Base-by-base conservation (phyloP, 2,797 vertebrate species). In the Myioborus miniatus region DNA sequence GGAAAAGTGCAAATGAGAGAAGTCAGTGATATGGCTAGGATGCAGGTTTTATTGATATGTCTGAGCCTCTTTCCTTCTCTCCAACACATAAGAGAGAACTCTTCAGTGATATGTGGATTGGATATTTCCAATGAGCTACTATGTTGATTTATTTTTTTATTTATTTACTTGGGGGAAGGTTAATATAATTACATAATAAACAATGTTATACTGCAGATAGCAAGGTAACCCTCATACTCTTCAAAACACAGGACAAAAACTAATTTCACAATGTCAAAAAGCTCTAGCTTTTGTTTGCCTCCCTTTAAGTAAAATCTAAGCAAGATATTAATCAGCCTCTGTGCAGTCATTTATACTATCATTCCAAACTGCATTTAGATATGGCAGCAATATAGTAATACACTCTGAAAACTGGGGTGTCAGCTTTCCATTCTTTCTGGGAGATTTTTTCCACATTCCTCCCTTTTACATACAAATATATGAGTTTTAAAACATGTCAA, bases 401-500 rank as follows among this genome's bases (percentile, higher is more conserved):
- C 30, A 87, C 21, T n/a, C 8, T 63, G 22, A 81, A 86, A 81
- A 82, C 1, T n/a, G 15, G 23, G 36, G 8, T 44, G 39, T 15
- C 53, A 65, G 26, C 22, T 85, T 89, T 89, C 74, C 17, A 58
- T 68, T 87, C 43, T 67, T 15, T 47, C 53, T 50, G 21, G 5
- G n/a, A 87, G 13, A 58, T 19, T 72, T 72, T 76, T 58, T 4
- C 21, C 26, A 9, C 9, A 17, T 76, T 39, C 49, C 39, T 83
- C 71, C 39, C 20, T 80, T 92, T 81, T 67, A 72, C 22, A 56
- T 64, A 89, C 23, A 93, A 87, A 89, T 76, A 30, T 65, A 62
- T 78, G 14, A 83, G 91, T 94, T 90, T 91, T 91, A 93, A 90
- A 97, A 93, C 46, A 93, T 26, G 67, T 82, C 86, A 95, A 90